These are phyloP conservation scores for Apogon talboti DNA, from an alignment of 2,797 vertebrate genomes.

Conservation along the genomic window DNA sequence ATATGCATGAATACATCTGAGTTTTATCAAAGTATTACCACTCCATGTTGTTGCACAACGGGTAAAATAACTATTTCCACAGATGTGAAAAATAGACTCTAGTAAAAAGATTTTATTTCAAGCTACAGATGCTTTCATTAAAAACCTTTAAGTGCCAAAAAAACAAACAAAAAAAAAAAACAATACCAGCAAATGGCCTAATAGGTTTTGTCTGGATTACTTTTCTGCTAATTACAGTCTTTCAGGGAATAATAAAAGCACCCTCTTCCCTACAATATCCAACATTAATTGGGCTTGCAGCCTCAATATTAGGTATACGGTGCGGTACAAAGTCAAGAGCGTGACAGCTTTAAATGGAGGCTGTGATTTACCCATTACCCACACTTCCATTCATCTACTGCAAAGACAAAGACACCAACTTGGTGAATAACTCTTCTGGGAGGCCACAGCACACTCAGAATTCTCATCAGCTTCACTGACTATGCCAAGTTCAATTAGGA, in stretches of 20 bases:
- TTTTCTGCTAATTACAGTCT: slow-evolving; percentile 23
- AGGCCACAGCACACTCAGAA: slow-evolving; percentile 38
- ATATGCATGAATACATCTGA: not conserved
- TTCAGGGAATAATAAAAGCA: slow-evolving; percentile 23
- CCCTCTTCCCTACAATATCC: slow-evolving; percentile 16
- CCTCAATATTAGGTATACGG: slow-evolving; percentile 18
- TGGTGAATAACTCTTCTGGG: slow-evolving; percentile 27
- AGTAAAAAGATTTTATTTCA: not conserved
- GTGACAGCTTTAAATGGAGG: slow-evolving; percentile 63
- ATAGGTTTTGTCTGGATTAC: slow-evolving; percentile 19
- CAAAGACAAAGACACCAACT: slow-evolving; percentile 40
- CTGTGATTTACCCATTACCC: slow-evolving; percentile 50
- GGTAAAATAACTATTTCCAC: not conserved
- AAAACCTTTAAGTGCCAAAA: not conserved
- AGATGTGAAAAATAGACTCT: not conserved
- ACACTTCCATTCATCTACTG: slow-evolving; percentile 42
- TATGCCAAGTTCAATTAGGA: slow-evolving; percentile 48
- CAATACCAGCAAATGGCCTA: slow-evolving; percentile 1
- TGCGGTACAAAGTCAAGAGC: slow-evolving; percentile 44
- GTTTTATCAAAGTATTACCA: slow-evolving; percentile 5
- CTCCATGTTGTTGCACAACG: slow-evolving; percentile 4
- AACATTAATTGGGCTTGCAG: slow-evolving; percentile 29
- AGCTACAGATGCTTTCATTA: not conserved
- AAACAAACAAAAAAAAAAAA: slow-evolving; percentile 1
- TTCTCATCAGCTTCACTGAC: slow-evolving; percentile 40